Evolutionary conservation across 2,888 invertebrate species (phyloP), one percentile per base, ranked within the genome.

Genomic region (Palloptera scutellata): DNA sequence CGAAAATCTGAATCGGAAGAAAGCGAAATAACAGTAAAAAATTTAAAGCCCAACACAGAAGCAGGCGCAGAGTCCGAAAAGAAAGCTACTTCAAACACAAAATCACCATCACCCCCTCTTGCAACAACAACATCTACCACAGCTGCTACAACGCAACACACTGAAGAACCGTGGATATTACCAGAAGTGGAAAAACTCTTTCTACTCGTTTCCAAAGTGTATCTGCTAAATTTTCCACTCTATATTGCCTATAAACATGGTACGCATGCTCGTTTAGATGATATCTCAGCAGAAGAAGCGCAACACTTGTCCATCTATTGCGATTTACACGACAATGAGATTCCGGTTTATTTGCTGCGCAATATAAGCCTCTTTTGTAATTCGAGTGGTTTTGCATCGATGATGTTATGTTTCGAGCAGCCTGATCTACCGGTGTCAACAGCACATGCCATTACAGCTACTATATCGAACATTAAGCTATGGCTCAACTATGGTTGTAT

Each of bases 341-440:
- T 96, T 80, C 95, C 96, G 40, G 92, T 95, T 68, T 94, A 94
- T 83, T 87, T 97, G 72, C 87, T 97, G 69, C 89, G 95, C 66
- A 96, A 97, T 86, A 96, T 97, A n/a, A 93, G 93, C 77, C 88
- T 95, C 79, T 97, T 97, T 86, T 96, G 96, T 85, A 95, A 96
- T 83, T 89, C 92, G 73, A 95, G 95, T 69, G 97, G 96, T 41
- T 91, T 97, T 69, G 90, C 92, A 80, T 91, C 94, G 45, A 93
- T 97, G 90, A 92, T 92, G 42, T 88, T 91, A 64, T 95, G 95
- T 82, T 96, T 97, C 86, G 93, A 94, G 76, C 92, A 94, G 54
- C 88, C 89, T 58, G 88, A 89, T 60, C 86, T 97, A 77, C 94
- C 96, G 0, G 89, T 96, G 73, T 92, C 93, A 58, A 91, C 95